Percentiles rank a stretch among this genome's conserved stretches.
Conservation (phyloP, 2,113 vertebrate species). For the Kryptolebias marmoratus region DNA sequence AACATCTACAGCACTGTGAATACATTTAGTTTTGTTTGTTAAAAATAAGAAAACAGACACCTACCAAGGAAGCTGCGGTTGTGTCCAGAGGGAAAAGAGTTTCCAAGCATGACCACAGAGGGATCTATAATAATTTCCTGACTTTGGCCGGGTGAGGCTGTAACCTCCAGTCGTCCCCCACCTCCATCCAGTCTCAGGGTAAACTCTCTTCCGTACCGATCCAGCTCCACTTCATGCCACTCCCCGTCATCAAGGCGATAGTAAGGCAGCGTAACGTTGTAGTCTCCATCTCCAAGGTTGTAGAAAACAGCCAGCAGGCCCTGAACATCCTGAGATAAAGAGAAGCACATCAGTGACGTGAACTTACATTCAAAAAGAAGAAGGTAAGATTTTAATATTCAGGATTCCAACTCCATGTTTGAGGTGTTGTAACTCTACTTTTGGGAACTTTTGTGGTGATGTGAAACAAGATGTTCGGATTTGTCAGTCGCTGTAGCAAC, state of each 20-base stretch:
- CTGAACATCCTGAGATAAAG: conserved; percentile 76
- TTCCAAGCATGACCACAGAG: conserved; percentile 84
- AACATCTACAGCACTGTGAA: background rate
- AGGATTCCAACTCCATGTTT: background rate
- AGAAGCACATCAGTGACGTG: background rate
- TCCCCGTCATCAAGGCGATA: conserved; percentile 85
- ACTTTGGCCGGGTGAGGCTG: conserved; percentile 78
- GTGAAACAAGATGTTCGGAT: conserved; percentile 7
- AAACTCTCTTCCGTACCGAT: conserved; percentile 87
- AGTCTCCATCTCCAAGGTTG: conserved; percentile 89
- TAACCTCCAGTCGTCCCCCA: conserved; percentile 83
- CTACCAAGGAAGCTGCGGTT: conserved; percentile 88
- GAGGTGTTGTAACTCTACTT: background rate
- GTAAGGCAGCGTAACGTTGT: conserved; percentile 82
- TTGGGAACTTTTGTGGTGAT: background rate
- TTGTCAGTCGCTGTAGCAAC: conserved; percentile 12
- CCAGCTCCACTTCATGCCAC: conserved; percentile 87
- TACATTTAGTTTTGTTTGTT: background rate
- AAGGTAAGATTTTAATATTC: conserved; percentile 2
- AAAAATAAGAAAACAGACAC: background rate
- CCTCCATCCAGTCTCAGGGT: conserved; percentile 86
- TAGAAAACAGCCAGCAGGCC: conserved; percentile 86
- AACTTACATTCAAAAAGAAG: background rate
- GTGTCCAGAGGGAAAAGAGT: conserved; percentile 81
- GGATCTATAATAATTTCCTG: conserved; percentile 88